These are phyloP conservation scores for Rhagonycha lutea DNA, from an alignment of 2,888 invertebrate genomes.

Conservation along the genomic window DNA sequence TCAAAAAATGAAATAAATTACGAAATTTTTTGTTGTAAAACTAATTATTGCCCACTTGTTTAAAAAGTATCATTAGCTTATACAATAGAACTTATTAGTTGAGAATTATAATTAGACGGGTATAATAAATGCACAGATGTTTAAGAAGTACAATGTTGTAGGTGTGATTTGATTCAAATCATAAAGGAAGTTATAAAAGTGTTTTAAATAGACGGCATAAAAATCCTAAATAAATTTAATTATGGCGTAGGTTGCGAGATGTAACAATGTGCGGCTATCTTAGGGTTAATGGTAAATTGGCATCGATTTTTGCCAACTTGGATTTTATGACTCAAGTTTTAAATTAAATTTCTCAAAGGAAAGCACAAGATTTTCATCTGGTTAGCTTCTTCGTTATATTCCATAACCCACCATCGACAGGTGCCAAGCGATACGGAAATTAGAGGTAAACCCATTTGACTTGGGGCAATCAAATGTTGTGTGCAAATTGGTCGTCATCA, in stretches of 20 bases:
- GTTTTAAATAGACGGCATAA: slow-evolving; percentile 1
- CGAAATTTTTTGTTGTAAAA: not conserved
- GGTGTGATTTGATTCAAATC: not conserved
- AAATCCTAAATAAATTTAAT: not conserved
- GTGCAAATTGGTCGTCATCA: slow-evolving; percentile 21
- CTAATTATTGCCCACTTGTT: not conserved
- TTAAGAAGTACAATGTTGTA: not conserved
- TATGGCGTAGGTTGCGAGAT: not conserved
- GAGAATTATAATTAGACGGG: not conserved
- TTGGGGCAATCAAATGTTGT: slow-evolving; percentile 15
- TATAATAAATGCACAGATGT: not conserved
- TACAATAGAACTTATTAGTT: not conserved
- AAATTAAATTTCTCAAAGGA: not conserved
- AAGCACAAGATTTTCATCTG: not conserved
- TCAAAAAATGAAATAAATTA: not conserved
- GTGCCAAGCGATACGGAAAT: slow-evolving; percentile 17
- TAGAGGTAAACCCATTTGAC: slow-evolving; percentile 25
- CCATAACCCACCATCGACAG: not conserved
- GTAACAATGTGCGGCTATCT: not conserved
- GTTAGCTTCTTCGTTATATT: not conserved
- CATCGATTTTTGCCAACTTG: not conserved
- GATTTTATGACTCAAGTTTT: not conserved
- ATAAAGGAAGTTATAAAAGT: slow-evolving; percentile 1
- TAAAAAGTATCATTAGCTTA: not conserved
- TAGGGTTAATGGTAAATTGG: not conserved